Evolutionary conservation across 2,113 vertebrate species (phyloP).

Genomic region (Labrus mixtus): DNA sequence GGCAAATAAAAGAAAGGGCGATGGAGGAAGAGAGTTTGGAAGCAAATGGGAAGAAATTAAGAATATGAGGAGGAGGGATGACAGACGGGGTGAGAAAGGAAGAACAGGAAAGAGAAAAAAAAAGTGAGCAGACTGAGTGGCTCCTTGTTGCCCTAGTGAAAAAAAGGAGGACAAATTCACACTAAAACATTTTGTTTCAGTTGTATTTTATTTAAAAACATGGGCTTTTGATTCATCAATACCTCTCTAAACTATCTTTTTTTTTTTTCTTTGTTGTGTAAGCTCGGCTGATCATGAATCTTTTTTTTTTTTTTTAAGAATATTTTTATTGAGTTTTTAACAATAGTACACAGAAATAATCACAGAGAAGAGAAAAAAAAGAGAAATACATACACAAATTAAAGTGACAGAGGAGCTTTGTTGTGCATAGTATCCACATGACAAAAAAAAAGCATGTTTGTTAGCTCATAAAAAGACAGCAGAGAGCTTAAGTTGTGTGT

Average conservation of each 20-base stretch:
- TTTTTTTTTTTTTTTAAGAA: too few relatives aligned
- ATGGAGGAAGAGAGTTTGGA: constrained; percentile 39
- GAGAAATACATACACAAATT: too few relatives aligned
- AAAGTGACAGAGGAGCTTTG: too few relatives aligned
- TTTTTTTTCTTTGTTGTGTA: too few relatives aligned
- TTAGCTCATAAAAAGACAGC: constrained; percentile 54
- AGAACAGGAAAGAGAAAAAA: too few relatives aligned
- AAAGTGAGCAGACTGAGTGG: constrained; percentile 43
- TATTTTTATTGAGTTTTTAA: too few relatives aligned
- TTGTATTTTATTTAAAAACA: neutral
- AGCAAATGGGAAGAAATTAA: constrained; percentile 45
- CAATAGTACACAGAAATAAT: too few relatives aligned
- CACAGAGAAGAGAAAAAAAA: too few relatives aligned
- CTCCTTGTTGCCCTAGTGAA: constrained; percentile 21
- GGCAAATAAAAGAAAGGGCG: constrained; percentile 27
- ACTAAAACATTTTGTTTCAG: neutral
- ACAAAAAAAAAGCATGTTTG: constrained; percentile 32
- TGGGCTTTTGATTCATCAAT: constrained; percentile 18
- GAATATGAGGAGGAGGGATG: constrained; percentile 53
- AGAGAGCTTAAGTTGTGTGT: constrained; percentile 18
- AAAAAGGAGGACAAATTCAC: neutral
- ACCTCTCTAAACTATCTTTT: neutral
- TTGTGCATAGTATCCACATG: too few relatives aligned
- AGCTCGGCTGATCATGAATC: too few relatives aligned
- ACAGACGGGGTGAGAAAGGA: constrained; percentile 34